phyloP scores from a whole-genome alignment of 1,140 invertebrate genomes.

The Drosophila equinoxialis region DNA sequence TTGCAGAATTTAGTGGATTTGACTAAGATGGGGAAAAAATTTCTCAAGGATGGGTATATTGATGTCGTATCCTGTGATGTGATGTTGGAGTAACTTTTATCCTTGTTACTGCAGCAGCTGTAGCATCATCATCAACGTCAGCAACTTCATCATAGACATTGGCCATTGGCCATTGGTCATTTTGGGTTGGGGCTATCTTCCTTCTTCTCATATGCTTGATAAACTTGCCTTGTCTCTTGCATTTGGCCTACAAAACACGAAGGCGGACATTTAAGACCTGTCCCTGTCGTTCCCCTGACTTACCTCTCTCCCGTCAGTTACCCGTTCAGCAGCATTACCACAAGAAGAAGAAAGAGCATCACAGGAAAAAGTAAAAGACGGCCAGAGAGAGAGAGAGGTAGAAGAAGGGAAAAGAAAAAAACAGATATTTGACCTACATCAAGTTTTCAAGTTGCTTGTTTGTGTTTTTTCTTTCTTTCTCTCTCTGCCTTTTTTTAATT shows the following conservation, averaged over 20 bases:
- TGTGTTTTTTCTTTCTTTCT: conserved; percentile 59
- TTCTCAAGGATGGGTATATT: neutral
- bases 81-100: neutral
- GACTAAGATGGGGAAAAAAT: no score
- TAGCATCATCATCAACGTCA: conserved; percentile 28
- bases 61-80: neutral
- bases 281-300: conserved; percentile 23
- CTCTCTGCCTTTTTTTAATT: conserved; percentile 36
- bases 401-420: conserved; percentile 1
- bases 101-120: conserved; percentile 10
- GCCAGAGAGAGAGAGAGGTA: conserved; percentile 1
- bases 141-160: conserved; percentile 48
- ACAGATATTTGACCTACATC: conserved; percentile 76
- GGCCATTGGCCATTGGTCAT: conserved; percentile 24
- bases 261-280: conserved; percentile 50
- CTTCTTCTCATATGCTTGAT: conserved; percentile 57
- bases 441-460: conserved; percentile 81
- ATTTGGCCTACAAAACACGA: conserved; percentile 69
- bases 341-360: conserved; percentile 17
- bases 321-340: conserved; percentile 17
- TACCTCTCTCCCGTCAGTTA: conserved; percentile 15
- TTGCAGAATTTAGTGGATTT: no score
- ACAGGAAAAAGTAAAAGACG: conserved; percentile 26
- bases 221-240: conserved; percentile 66
- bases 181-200: conserved; percentile 36